Evolutionary conservation across 1,140 invertebrate species (phyloP), one percentile per base, ranked within the genome.

Genomic region (Drosophila ambigua): DNA sequence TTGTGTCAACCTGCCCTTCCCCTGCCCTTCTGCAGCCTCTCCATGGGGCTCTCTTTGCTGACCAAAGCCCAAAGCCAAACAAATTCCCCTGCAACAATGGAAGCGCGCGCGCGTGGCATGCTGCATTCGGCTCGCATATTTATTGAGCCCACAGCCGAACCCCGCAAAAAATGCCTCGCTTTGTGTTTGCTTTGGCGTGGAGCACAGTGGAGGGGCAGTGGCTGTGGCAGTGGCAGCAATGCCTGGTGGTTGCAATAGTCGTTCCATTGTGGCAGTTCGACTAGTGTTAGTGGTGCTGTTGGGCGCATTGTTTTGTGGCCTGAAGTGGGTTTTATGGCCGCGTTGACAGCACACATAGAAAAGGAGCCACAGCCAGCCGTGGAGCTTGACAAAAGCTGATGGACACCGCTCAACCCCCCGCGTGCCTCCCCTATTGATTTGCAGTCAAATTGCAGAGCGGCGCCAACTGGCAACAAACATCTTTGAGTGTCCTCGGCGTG

Each of bases 401-500:
- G 44, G 50, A 35, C 48, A 15, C n/a, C 20, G 20, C 20, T 2
- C 20, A 20, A 20, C 31, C 26, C 43, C 23, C 15, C 4, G 9
- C 5, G 0, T 28, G 35, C 11, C 4, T 13, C 11, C 61, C 43
- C 72, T 69, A 85, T 84, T 84, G 80, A 84, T 84, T 80, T 80
- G 81, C 69, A 83, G 80, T 77, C 81, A 85, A 80, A 84, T 85
- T 73, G 72, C 66, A 59, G 52, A 58, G 61, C 39, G 71, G 60
- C 69, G 72, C 72, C 72, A 58, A 72, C 31, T 31, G 51, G 63
- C 53, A 39, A 50, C 51, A 72, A 72, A 60, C 41, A 54, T 68
- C 63, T 63, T 45, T 51, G 52, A 31, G 43, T 28, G 11, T 24
- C 11, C 39, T 35, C 31, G 9, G 31, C 9, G 31, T 11, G 31